Evolutionary conservation across 2,888 invertebrate species (phyloP).

Genomic region (Spilosoma lubricipeda): DNA sequence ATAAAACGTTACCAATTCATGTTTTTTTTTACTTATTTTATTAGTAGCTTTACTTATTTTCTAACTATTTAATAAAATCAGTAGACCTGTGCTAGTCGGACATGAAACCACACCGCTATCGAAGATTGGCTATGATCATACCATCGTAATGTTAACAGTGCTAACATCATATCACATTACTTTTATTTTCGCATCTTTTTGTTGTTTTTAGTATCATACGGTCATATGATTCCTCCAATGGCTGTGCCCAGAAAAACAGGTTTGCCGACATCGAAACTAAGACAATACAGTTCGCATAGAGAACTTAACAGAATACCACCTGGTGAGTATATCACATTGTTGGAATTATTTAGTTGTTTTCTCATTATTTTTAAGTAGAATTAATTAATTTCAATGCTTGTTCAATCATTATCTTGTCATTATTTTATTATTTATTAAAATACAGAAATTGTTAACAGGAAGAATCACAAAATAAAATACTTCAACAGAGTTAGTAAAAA

Average conservation of each 20-base stretch:
- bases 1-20: no score
- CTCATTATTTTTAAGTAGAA: not conserved
- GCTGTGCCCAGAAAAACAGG: constrained; percentile 68
- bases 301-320: constrained; percentile 83
- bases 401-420: not conserved
- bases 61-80: not conserved
- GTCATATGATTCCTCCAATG: constrained; percentile 69
- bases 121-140: not conserved
- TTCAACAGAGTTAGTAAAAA: no score
- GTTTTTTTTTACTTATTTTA: no score
- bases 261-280: constrained; percentile 81
- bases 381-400: not conserved
- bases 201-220: constrained; percentile 66
- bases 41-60: no score
- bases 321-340: constrained; percentile 58
- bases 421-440: not conserved
- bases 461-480: not conserved
- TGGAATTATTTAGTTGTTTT: not conserved
- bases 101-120: not conserved
- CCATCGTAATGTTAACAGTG: not conserved
- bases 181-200: constrained; percentile 33
- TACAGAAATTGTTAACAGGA: not conserved
- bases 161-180: constrained; percentile 35
- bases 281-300: constrained; percentile 84
- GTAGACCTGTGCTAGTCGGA: not conserved